Conservation (phyloP, 2,113 vertebrate genomes). For the Acrocephalus arundinaceus region DNA sequence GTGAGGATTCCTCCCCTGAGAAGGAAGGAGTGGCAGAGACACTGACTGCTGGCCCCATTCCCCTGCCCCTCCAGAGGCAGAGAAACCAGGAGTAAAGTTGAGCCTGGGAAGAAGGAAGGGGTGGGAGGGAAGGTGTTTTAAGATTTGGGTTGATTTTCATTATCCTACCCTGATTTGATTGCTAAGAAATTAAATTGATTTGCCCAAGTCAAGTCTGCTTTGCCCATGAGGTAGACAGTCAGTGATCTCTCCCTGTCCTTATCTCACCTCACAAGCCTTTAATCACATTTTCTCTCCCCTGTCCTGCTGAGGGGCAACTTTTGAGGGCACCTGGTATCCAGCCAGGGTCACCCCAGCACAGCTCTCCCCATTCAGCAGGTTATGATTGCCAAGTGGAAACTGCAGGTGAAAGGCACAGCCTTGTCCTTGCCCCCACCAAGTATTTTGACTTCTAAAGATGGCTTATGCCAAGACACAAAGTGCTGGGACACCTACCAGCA, state of each 20-base stretch:
- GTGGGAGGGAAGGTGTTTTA: background rate
- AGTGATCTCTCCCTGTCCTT: background rate
- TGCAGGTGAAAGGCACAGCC: background rate
- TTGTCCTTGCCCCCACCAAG: background rate
- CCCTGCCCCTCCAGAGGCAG: background rate
- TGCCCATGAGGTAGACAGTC: accelerated
- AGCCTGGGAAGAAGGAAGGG: background rate
- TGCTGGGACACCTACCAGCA: background rate
- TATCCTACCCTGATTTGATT: background rate
- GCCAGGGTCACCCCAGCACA: background rate
- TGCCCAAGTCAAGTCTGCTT: background rate
- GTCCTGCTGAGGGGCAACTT: background rate
- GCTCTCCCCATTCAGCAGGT: background rate
- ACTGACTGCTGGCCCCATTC: background rate
- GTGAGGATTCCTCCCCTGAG: background rate
- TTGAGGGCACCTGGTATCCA: background rate
- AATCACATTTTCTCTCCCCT: background rate
- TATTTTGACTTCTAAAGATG: background rate
- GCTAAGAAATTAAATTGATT: background rate
- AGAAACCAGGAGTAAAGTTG: background rate
- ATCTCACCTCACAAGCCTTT: background rate
- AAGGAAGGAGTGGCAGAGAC: background rate
- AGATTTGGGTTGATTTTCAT: background rate
- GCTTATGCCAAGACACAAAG: background rate
- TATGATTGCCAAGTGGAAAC: background rate